Base-by-base conservation (phyloP, 1,140 invertebrate species). In the Anthonomus grandis region DNA sequence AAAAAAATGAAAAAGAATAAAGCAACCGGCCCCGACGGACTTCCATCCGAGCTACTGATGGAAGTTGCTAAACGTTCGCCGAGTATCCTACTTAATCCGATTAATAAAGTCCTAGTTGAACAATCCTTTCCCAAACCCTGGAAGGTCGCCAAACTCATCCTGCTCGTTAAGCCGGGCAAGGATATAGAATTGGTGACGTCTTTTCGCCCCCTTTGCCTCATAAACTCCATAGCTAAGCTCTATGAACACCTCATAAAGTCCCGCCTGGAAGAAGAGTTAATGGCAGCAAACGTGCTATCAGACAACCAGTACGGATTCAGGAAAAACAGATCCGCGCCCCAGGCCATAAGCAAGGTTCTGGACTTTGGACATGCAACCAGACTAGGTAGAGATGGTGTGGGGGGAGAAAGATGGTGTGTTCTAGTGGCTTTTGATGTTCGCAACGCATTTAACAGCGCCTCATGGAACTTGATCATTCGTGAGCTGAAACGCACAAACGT, bases 241-340 rank as follows among this genome's bases (percentile, higher is more conserved):
- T 31, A 8, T 31, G 37, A 39, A 6, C 37, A 39, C 15, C 15
- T 39, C 6, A 9, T 39, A 9, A 39, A 39, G 37, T 8, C 37
- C 5, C 9, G 37, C 9, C 37, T 39, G 9, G 37, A 39, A 15
- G 37, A 6, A 15, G 37, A 89, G 3, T 85, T 86, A 0, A 91
- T 91, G 61, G 90, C 92, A 67, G 95, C 4, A 13, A 21, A 21
- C 10, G 41, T 8, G 4, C 21, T 44, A 6, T 44, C 41, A 9
- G 17, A 13, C 8, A 44, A 44, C 41, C 41, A 44, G 19, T 44
- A 19, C 17, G 53, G 21, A 13, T 44, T 44, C 41, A 4, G 15
- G 3, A 44, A 38, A 34, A 53, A 53, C 10, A 48, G 27, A 41
- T 51, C 36, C 5, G 57, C 61, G 8, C 25, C 57, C 3, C 39